Conservation (phyloP, 92 coral and sea anemone genomes). For the Epizoanthus illoricatus region DNA sequence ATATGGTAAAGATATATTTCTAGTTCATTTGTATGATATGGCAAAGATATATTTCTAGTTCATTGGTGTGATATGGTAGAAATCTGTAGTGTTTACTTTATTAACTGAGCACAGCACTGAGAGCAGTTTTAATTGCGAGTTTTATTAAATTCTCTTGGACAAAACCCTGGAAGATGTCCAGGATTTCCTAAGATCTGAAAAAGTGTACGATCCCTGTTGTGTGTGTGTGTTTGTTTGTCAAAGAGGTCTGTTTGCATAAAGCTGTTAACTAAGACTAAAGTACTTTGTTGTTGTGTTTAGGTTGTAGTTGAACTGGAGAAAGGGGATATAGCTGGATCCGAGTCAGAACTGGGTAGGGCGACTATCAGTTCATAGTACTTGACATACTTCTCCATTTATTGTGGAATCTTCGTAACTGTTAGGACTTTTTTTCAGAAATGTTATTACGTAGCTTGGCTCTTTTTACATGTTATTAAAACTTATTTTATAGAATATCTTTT, state of each 20-base stretch:
- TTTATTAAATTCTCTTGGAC: too few relatives aligned
- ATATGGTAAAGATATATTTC: too few relatives aligned
- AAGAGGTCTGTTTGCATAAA: not conserved
- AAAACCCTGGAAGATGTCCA: too few relatives aligned
- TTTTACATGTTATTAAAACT: not conserved
- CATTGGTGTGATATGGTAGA: not conserved
- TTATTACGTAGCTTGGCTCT: not conserved
- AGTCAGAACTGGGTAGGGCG: conserved; percentile 87
- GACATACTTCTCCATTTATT: not conserved
- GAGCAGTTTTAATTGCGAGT: too few relatives aligned
- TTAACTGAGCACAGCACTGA: too few relatives aligned
- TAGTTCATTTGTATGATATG: too few relatives aligned
- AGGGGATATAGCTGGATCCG: conserved; percentile 90
- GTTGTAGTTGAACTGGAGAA: conserved; percentile 92
- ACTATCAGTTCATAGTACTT: not conserved
- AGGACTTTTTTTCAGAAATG: not conserved
- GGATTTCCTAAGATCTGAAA: too few relatives aligned
- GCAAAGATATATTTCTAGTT: not conserved
- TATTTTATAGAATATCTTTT: too few relatives aligned
- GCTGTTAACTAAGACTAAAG: too few relatives aligned
- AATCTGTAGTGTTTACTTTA: too few relatives aligned
- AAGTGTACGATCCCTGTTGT: too few relatives aligned
- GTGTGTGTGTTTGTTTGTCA: too few relatives aligned
- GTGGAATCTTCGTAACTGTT: not conserved
- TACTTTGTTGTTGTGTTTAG: conserved; percentile 40